phyloP scores from a whole-genome alignment of 2,797 vertebrate genomes.

The Eupleurogrammus muticus region DNA sequence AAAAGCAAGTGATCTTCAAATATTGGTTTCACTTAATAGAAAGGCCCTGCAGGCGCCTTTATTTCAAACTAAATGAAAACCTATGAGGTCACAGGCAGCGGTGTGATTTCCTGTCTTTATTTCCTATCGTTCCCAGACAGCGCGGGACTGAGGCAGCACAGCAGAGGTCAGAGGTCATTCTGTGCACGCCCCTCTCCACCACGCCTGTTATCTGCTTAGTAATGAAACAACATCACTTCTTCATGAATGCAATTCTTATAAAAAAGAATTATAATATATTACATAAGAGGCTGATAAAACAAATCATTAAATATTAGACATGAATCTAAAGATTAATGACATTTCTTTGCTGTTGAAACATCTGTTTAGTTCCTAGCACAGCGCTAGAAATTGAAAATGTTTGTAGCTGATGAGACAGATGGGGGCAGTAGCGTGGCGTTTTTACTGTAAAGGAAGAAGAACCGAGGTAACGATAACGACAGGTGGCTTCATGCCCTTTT shows the following conservation, averaged over 20 bases:
- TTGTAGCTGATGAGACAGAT: too few relatives aligned
- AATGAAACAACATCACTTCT: constrained; percentile 9
- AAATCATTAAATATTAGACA: background rate
- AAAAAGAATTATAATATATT: constrained; percentile 16
- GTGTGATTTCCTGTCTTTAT: constrained; percentile 1
- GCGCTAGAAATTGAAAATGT: too few relatives aligned
- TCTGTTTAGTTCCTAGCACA: too few relatives aligned
- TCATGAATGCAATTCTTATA: constrained; percentile 30
- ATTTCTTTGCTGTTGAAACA: too few relatives aligned
- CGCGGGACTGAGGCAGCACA: background rate
- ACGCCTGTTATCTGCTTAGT: constrained; percentile 3
- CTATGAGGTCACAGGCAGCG: background rate
- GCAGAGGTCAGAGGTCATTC: background rate
- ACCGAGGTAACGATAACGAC: too few relatives aligned
- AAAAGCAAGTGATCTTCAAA: constrained; percentile 1
- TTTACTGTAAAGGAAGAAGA: too few relatives aligned
- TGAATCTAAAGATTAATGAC: background rate
- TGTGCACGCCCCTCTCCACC: background rate
- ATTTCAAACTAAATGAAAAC: constrained; percentile 16
- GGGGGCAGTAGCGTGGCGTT: too few relatives aligned
- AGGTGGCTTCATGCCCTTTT: too few relatives aligned
- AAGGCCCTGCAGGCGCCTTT: background rate
- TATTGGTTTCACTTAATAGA: background rate
- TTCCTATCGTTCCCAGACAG: background rate
- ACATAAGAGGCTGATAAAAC: constrained; percentile 14